Conservation (phyloP, 2,888 invertebrate species). For the Tinea semifulvella region DNA sequence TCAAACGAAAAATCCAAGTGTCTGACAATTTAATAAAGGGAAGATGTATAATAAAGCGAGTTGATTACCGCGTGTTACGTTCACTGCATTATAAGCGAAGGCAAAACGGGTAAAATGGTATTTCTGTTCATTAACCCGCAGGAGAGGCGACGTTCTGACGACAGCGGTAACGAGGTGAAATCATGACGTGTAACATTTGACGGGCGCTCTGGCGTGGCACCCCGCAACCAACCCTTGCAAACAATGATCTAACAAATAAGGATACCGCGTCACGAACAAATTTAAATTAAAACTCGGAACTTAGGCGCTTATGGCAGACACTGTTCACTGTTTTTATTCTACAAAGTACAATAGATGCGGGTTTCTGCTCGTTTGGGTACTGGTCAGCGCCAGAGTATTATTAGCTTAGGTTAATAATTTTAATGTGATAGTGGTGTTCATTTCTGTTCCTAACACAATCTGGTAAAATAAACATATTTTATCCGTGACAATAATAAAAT, state of each 20-base stretch:
- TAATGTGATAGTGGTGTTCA: too few relatives aligned
- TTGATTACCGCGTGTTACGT: slow-evolving; percentile 13
- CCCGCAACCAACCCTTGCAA: slow-evolving; percentile 9
- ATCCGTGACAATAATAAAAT: too few relatives aligned
- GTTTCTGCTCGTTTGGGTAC: too few relatives aligned
- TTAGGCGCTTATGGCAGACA: too few relatives aligned
- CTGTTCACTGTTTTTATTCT: too few relatives aligned
- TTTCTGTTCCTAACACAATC: too few relatives aligned
- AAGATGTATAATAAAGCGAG: slow-evolving; percentile 9
- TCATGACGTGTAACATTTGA: slow-evolving; percentile 31
- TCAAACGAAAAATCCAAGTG: too few relatives aligned
- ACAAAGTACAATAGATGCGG: too few relatives aligned
- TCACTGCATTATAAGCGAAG: slow-evolving; percentile 14
- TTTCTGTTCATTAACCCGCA: slow-evolving; percentile 44
- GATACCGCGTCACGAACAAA: not conserved
- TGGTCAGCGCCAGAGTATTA: too few relatives aligned
- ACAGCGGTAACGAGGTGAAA: slow-evolving; percentile 34
- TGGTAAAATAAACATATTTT: too few relatives aligned
- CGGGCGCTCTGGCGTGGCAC: slow-evolving; percentile 11
- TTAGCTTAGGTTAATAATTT: too few relatives aligned
- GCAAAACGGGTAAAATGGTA: slow-evolving; percentile 18
- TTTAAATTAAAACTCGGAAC: too few relatives aligned
- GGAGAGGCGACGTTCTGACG: slow-evolving; percentile 33
- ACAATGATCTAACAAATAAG: not conserved
- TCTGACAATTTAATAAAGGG: slow-evolving; percentile 9